These are phyloP conservation scores for Phenacoccus solenopsis DNA, from an alignment of 1,140 invertebrate genomes.

Conservation along the genomic window DNA sequence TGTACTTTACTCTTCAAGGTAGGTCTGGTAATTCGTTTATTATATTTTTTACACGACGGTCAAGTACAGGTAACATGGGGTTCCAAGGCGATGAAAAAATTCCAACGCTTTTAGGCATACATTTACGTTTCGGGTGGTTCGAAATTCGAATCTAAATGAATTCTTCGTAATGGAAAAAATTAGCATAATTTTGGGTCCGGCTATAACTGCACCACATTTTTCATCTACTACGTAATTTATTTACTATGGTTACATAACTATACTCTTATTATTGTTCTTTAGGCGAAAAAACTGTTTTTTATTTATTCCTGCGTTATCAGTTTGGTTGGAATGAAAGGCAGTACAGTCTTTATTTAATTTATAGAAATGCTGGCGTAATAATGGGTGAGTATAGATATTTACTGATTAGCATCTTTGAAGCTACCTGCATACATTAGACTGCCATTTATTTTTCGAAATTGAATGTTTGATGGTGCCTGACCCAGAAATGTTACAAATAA, in stretches of 20 bases:
- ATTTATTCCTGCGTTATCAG: slow-evolving; percentile 26
- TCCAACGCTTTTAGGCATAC: no score
- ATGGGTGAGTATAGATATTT: slow-evolving; percentile 19
- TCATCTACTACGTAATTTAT: not conserved
- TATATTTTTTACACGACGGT: not conserved
- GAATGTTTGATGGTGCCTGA: no score
- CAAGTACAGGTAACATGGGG: no score
- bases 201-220: no score
- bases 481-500: no score
- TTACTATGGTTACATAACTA: not conserved
- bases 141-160: no score
- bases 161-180: no score
- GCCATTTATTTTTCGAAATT: no score
- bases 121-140: no score
- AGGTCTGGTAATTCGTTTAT: not conserved
- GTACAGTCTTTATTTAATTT: slow-evolving; percentile 25
- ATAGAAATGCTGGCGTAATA: slow-evolving; percentile 23
- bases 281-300: slow-evolving; percentile 26
- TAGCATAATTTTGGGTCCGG: no score
- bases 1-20: not conserved
- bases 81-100: no score
- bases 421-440: no score
- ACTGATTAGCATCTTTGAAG: not conserved
- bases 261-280: slow-evolving; percentile 16
- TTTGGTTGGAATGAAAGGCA: slow-evolving; percentile 26